phyloP scores from a whole-genome alignment of 1,140 invertebrate species.

The Anagrus nilaparvatae region DNA sequence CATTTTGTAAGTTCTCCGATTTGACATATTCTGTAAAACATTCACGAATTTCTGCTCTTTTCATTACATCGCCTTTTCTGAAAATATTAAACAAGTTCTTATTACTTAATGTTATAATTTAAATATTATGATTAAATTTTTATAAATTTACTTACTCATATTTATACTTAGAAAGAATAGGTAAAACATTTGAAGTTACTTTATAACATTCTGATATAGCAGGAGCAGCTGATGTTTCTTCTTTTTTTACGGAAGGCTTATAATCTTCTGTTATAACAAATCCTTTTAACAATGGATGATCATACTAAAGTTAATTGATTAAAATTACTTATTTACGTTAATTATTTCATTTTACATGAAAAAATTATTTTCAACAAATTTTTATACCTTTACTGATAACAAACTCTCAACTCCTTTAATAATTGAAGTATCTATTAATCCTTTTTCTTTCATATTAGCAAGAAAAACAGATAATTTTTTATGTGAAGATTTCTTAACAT shows the following conservation, averaged over 20 bases:
- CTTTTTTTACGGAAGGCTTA: conserved; percentile 23
- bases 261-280: conserved; percentile 25
- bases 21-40: conserved; percentile 70
- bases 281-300: conserved; percentile 31
- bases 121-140: conserved; percentile 7
- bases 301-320: conserved; percentile 25
- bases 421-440: conserved; percentile 46
- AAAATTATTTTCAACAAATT: conserved; percentile 1
- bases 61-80: conserved; percentile 67
- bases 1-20: conserved; percentile 53
- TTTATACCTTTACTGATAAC: conserved; percentile 43
- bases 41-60: conserved; percentile 55
- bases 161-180: conserved; percentile 50
- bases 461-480: conserved; percentile 84
- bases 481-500: conserved; percentile 81
- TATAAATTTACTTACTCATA: conserved; percentile 41
- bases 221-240: conserved; percentile 38
- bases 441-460: conserved; percentile 43
- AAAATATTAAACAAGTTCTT: conserved; percentile 29
- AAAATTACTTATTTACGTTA: background rate
- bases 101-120: background rate
- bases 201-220: conserved; percentile 56
- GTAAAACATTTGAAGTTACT: conserved; percentile 56
- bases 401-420: conserved; percentile 48
- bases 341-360: background rate